Conservation (phyloP, 2,888 invertebrate genomes). For the Melanostoma scalare region DNA sequence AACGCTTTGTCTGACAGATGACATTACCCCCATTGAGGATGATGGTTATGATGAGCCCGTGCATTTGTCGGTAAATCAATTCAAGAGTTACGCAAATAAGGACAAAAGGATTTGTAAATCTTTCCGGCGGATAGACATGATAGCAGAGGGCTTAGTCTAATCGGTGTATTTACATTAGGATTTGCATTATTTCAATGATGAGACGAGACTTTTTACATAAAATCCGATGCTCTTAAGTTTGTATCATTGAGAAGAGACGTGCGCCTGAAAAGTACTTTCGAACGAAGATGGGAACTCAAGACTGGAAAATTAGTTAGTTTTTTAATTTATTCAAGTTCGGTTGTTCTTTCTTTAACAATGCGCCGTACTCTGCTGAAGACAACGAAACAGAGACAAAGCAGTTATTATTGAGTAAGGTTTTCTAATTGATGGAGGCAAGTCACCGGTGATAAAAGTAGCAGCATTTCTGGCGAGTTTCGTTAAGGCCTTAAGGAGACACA, state of each 20-base stretch:
- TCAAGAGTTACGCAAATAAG: slow-evolving; percentile 51
- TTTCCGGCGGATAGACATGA: slow-evolving; percentile 12
- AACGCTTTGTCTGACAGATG: slow-evolving; percentile 47
- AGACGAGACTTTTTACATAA: slow-evolving; percentile 1
- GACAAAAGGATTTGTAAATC: slow-evolving; percentile 14
- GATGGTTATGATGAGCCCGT: slow-evolving; percentile 19
- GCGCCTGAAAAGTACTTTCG: background rate
- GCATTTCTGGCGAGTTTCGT: no score
- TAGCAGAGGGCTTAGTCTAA: slow-evolving; percentile 11
- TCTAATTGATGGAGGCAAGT: no score
- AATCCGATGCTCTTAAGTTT: background rate
- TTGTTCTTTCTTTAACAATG: no score
- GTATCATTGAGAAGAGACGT: background rate
- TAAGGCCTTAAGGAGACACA: no score
- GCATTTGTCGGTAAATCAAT: slow-evolving; percentile 45
- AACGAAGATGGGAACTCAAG: background rate
- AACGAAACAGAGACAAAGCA: no score
- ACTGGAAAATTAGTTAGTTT: no score
- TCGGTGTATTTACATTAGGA: background rate
- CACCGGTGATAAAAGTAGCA: no score
- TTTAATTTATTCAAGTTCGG: no score
- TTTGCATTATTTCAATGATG: background rate
- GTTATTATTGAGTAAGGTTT: no score
- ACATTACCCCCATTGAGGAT: slow-evolving; percentile 22
- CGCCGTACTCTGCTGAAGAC: no score